A percentile compares a stretch with the other conserved stretches of the same genome.
These are phyloP conservation scores for Arvicanthis niloticus DNA, from an alignment of 2,113 vertebrate species.

Conservation along the genomic window DNA sequence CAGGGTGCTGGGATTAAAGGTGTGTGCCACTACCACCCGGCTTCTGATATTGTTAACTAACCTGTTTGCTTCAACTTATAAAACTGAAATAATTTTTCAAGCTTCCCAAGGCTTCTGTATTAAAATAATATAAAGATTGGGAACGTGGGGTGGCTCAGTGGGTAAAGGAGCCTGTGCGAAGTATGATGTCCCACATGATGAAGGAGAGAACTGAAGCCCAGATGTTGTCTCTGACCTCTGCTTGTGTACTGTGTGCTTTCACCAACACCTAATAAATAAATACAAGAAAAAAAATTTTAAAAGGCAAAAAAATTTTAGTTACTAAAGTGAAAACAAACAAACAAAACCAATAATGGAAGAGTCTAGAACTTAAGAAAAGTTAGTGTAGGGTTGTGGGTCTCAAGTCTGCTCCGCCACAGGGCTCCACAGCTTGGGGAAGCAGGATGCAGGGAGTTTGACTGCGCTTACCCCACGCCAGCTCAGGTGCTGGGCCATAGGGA, in stretches of 20 bases:
- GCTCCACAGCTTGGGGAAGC: too few relatives aligned
- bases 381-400: too few relatives aligned
- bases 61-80: constrained; percentile 4
- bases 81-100: constrained; percentile 4
- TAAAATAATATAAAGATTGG: neutral
- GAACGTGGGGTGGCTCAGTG: neutral
- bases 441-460: too few relatives aligned
- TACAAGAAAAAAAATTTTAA: neutral
- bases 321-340: neutral
- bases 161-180: neutral
- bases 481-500: too few relatives aligned
- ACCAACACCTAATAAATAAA: neutral
- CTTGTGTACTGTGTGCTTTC: neutral
- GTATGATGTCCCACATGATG: neutral
- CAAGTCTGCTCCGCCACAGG: too few relatives aligned
- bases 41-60: constrained; percentile 18
- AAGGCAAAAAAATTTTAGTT: neutral
- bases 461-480: too few relatives aligned
- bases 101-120: neutral
- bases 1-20: neutral
- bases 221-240: neutral
- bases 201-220: neutral
- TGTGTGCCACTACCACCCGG: neutral
- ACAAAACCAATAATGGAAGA: neutral
- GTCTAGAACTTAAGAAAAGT: neutral